Evolutionary conservation across 2,888 invertebrate species (phyloP).

Genomic region (Microctonus aethiopoides): DNA sequence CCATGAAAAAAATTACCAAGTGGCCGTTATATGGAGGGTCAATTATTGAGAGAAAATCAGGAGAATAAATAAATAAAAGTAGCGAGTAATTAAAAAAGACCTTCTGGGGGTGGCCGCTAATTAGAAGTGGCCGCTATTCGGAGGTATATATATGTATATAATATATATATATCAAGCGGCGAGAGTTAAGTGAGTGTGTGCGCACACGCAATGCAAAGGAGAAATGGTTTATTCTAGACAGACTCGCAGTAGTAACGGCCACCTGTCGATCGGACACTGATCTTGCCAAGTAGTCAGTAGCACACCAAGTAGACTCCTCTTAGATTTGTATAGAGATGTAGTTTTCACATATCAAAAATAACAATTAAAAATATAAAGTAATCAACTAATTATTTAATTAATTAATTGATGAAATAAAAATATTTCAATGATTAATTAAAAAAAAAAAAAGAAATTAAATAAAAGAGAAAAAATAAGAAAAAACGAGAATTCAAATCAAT

Average conservation of each 20-base stretch:
- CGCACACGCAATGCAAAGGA: constrained; percentile 7
- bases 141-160: neutral
- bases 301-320: constrained; percentile 31
- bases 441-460: no score
- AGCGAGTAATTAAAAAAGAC: no score
- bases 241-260: constrained; percentile 41
- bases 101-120: no score
- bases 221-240: constrained; percentile 1
- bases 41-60: no score
- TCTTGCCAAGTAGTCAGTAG: constrained; percentile 38
- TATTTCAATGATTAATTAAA: no score
- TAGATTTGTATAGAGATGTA: constrained; percentile 18
- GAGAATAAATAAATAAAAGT: no score
- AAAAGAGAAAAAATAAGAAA: no score
- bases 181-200: neutral
- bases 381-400: neutral
- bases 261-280: constrained; percentile 46
- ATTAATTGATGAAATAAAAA: no score
- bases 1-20: no score
- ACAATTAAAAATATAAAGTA: neutral
- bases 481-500: no score
- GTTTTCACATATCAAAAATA: neutral
- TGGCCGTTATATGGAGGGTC: no score
- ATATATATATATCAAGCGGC: neutral
- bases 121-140: no score